A percentile compares a stretch with the other conserved stretches of the same genome.
These are phyloP conservation scores for Glomeris maerens DNA, from an alignment of 1,140 invertebrate species.

Conservation along the genomic window DNA sequence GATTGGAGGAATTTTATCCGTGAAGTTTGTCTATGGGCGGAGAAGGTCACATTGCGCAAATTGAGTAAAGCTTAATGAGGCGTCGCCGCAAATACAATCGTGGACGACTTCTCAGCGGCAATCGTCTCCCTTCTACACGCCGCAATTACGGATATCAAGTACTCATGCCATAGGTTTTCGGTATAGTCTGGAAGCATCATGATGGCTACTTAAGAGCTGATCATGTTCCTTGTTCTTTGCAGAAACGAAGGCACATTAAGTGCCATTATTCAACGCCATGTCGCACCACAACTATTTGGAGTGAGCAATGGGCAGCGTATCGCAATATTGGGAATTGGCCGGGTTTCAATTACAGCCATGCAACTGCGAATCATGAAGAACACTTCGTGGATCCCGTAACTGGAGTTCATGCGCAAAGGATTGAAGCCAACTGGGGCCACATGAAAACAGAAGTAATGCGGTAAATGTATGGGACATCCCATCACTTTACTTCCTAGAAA, in stretches of 20 bases:
- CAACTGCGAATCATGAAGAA: background rate
- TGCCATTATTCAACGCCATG: background rate
- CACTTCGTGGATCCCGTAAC: background rate
- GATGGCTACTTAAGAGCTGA: background rate
- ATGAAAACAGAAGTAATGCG: background rate
- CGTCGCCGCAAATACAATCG: background rate
- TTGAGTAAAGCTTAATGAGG: background rate
- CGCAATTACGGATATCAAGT: background rate
- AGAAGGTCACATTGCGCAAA: background rate
- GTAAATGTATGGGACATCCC: background rate
- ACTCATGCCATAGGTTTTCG: background rate
- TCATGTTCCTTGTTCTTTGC: background rate
- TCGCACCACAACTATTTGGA: background rate
- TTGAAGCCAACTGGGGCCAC: background rate
- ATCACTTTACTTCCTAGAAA: background rate
- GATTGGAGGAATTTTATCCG: background rate
- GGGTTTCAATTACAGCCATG: background rate
- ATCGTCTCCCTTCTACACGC: background rate
- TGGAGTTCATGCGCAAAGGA: background rate
- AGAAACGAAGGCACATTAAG: background rate
- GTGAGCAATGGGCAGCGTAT: background rate
- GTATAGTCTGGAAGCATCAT: background rate
- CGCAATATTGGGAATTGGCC: background rate
- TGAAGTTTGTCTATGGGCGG: background rate
- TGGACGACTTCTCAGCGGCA: background rate